Percentiles rank a stretch among this genome's conserved stretches.
phyloP scores from a whole-genome alignment of 2,888 invertebrate species.

The Rhodophaea formosa region DNA sequence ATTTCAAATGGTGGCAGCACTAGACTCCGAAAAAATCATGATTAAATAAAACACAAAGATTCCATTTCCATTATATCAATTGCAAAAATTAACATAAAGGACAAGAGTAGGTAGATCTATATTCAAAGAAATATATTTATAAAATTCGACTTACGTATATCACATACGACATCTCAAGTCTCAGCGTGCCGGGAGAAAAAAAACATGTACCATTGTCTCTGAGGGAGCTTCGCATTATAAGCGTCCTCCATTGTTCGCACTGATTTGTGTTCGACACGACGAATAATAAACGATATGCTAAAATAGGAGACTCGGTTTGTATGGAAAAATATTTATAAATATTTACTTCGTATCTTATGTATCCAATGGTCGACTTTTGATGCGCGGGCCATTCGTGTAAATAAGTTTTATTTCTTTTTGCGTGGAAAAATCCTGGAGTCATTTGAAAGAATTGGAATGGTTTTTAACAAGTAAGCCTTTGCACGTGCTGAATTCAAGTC shows the following conservation, averaged over 20 bases:
- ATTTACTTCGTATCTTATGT: constrained; percentile 10
- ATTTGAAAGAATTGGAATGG: no score
- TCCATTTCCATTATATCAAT: no score
- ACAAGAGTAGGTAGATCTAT: no score
- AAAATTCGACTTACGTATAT: neutral
- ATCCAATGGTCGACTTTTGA: neutral
- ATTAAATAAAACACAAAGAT: no score
- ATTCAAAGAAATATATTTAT: neutral
- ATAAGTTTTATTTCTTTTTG: neutral
- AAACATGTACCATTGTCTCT: constrained; percentile 52
- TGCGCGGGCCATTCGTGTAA: neutral
- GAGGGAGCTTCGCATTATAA: constrained; percentile 9
- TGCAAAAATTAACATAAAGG: no score
- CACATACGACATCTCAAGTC: neutral
- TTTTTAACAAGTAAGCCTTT: no score
- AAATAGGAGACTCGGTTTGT: constrained; percentile 33
- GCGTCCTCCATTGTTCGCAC: constrained; percentile 45
- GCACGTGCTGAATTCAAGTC: no score
- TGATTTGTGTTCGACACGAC: constrained; percentile 51
- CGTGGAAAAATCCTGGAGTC: no score
- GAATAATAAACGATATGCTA: constrained; percentile 66
- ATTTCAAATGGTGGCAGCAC: no score
- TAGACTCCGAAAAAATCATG: no score
- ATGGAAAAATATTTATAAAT: constrained; percentile 29
- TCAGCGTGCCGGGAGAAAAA: neutral